Percentiles rank a stretch among this genome's conserved stretches.
Conservation (phyloP, 2,113 vertebrate genomes). For the Etheostoma spectabile region DNA sequence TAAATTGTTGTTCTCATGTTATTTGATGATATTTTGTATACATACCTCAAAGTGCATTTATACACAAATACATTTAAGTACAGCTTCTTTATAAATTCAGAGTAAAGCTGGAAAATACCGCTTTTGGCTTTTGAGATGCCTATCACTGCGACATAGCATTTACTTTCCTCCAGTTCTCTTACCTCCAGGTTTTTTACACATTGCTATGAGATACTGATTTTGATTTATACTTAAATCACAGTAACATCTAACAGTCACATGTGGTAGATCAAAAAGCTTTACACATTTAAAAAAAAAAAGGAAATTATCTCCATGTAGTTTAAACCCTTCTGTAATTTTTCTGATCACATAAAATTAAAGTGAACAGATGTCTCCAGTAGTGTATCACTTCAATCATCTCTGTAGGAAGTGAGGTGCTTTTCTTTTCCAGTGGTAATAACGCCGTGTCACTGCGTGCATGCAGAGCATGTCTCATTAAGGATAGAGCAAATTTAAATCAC, state of each 20-base stretch:
- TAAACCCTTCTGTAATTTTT: not conserved
- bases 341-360: slow-evolving; percentile 15
- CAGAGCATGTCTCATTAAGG: slow-evolving; percentile 61
- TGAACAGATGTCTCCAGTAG: slow-evolving; percentile 12
- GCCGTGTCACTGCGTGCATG: slow-evolving; percentile 41
- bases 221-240: not conserved
- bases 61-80: not conserved
- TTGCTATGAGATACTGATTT: not conserved
- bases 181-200: not conserved
- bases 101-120: not conserved
- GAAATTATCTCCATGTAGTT: not conserved
- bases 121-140: not conserved
- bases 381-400: slow-evolving; percentile 47
- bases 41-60: not conserved
- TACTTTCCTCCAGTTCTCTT: not conserved
- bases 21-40: not conserved
- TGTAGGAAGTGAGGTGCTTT: slow-evolving; percentile 42
- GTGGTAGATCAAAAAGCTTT: not conserved
- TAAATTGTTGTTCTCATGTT: slow-evolving; percentile 19
- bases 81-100: not conserved
- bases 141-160: not conserved
- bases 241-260: not conserved
- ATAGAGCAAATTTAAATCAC: slow-evolving; percentile 53
- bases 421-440: slow-evolving; percentile 56
- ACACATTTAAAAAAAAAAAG: not conserved